phyloP scores from a whole-genome alignment of 2,113 vertebrate genomes.

The Macquaria ambigua region DNA sequence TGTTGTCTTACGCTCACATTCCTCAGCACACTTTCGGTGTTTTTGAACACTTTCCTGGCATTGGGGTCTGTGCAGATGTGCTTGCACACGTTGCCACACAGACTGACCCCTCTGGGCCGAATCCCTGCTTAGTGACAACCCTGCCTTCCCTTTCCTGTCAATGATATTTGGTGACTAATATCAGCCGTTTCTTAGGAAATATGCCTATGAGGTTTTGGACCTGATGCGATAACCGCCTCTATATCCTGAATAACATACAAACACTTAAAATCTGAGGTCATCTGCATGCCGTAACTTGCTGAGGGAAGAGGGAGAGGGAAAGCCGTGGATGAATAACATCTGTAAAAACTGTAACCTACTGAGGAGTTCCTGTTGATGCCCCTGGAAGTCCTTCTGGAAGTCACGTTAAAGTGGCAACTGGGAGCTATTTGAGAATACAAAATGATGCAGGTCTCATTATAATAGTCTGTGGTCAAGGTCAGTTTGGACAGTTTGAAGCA shows the following conservation, averaged over 20 bases:
- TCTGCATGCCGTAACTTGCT: background rate
- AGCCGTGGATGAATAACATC: background rate
- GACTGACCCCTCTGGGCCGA: background rate
- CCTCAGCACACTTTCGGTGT: constrained; percentile 34
- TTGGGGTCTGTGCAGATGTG: constrained; percentile 56
- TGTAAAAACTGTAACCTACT: background rate
- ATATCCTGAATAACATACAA: background rate
- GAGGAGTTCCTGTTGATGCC: constrained; percentile 35
- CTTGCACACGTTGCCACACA: constrained; percentile 48
- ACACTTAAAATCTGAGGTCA: background rate
- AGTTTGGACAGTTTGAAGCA: constrained; percentile 15
- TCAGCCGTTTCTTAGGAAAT: background rate
- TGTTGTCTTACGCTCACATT: constrained; percentile 37
- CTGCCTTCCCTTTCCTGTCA: constrained; percentile 34
- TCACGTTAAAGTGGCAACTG: background rate
- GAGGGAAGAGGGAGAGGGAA: background rate
- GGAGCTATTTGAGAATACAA: constrained; percentile 24
- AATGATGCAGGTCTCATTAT: constrained; percentile 6
- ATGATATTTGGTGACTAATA: constrained; percentile 43
- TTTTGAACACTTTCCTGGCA: constrained; percentile 67
- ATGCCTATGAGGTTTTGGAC: background rate
- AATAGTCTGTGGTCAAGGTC: constrained; percentile 33
- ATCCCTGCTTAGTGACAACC: constrained; percentile 11
- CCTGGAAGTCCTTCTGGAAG: background rate
- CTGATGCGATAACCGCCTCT: background rate